These are phyloP conservation scores for Sebastiscus tertius DNA, from an alignment of 2,797 vertebrate genomes.

Conservation along the genomic window DNA sequence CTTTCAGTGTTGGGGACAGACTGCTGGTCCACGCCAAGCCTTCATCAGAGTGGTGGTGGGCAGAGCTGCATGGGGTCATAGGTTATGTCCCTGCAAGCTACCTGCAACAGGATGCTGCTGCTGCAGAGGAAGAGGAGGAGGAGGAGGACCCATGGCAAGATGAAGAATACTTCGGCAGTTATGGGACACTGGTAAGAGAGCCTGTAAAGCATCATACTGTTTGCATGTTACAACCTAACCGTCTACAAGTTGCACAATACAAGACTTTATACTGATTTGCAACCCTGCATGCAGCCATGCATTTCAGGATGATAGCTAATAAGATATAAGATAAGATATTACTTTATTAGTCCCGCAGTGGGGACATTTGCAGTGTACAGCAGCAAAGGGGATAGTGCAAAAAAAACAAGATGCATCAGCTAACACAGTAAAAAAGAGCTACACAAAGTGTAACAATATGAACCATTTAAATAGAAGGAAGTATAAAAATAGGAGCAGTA, in stretches of 20 bases:
- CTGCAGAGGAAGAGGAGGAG: constrained; percentile 45
- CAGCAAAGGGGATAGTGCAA: too few relatives aligned
- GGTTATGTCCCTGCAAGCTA: constrained; percentile 84
- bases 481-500: too few relatives aligned
- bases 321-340: too few relatives aligned
- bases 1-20: constrained; percentile 78
- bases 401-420: too few relatives aligned
- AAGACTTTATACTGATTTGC: background rate
- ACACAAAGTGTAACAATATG: too few relatives aligned
- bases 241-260: background rate
- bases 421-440: too few relatives aligned
- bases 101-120: constrained; percentile 47
- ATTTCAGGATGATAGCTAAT: too few relatives aligned
- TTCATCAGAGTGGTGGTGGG: constrained; percentile 87
- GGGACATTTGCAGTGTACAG: too few relatives aligned
- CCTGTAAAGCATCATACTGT: background rate
- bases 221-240: background rate
- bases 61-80: constrained; percentile 72
- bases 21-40: constrained; percentile 78
- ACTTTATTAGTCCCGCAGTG: too few relatives aligned
- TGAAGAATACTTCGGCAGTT: constrained; percentile 87
- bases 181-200: constrained; percentile 83
- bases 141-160: constrained; percentile 87
- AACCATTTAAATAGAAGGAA: too few relatives aligned
- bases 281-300: background rate